Evolutionary conservation across 2,888 invertebrate genomes (phyloP), one percentile per base, ranked within the genome.

Genomic region (Ectropis crepuscularia): DNA sequence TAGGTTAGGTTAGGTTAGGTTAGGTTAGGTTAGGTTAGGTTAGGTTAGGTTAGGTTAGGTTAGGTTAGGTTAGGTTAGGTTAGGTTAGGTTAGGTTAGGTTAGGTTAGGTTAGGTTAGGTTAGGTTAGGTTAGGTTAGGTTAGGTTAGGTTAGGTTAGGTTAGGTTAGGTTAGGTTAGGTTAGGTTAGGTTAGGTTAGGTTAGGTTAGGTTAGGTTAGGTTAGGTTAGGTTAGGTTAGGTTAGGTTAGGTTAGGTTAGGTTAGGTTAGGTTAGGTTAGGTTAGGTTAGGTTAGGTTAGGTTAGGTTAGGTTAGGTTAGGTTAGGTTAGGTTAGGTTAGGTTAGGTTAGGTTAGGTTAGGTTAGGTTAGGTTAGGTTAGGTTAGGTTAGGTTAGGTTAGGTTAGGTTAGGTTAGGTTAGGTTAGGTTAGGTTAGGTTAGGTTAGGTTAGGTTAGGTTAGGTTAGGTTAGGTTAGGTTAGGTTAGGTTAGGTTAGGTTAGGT

Each of bases 61-160:
- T n/a, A n/a, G n/a, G 45, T 45, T 45, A 45, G 45, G 45, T 45
- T 45, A 45, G 45, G 45, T 45, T 45, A 45, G 45, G 45, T 45
- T 45, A 45, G 45, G 45, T 45, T 45, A 45, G 45, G 45, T 45
- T 45, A 45, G 45, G 45, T 45, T 45, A 45, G 45, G 45, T 45
- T 45, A 45, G 45, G 45, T 45, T 45, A 45, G 45, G 45, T 45
- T 45, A 45, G 45, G 45, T 45, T 45, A 45, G 45, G 45, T 45
- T 45, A 45, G 45, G 45, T 45, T 45, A 45, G 45, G 45, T 45
- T 45, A 45, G 45, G 45, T 45, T 45, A 45, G 45, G 45, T 45
- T 45, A 45, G 45, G 45, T 45, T 45, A 9, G 45, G 45, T 45
- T 45, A 45, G 45, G 45, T 45, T 45, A 45, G 45, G 45, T 45